Base-by-base conservation (phyloP, 2,888 invertebrate genomes). In the Elmis aenea region DNA sequence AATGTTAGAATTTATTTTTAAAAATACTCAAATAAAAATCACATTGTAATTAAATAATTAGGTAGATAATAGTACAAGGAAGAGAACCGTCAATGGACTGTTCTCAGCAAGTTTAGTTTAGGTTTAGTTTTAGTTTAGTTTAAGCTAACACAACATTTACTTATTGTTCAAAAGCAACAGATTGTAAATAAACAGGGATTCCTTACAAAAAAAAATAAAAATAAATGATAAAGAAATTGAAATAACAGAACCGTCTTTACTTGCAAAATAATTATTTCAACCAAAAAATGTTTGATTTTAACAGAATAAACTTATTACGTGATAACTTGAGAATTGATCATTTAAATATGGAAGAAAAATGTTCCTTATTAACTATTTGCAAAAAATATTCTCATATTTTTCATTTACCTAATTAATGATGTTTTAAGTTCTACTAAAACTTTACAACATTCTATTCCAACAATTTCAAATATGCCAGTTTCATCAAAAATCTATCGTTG, bases 281-380 rank as follows among this genome's bases (percentile, higher is more conserved):
- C 2, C 3, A 26, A 26, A 26, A 26, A 13, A 2, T 6, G 8
- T 2, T 9, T 26, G 14, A 26, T 10, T n/a, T n/a, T 6, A 26
- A 2, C 3, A n/a, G 6, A 25, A 10, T n/a, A 25, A 5, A 15
- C 16, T 16, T 2, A n/a, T n/a, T n/a, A n/a, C 2, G n/a, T 16
- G n/a, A 15, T 13, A 30, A 30, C 13, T 14, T 36, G 13, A 16
- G 25, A 15, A 20, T 13, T 0, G 38, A 46, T 26, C 55, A 55
- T 34, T 25, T 58, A 27, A 58, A 56, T 35, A 3, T 30, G 6
- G 52, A 56, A 45, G 55, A 56, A 48, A 47, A 44, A 31, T n/a
- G 25, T 8, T 48, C 51, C 6, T 23, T 55, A 18, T 26, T 48
- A 12, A 22, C 49, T 26, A 38, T 51, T 8, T 54, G 54, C 38